phyloP scores from a whole-genome alignment of 1,140 invertebrate species.

The Colletes latitarsis region DNA sequence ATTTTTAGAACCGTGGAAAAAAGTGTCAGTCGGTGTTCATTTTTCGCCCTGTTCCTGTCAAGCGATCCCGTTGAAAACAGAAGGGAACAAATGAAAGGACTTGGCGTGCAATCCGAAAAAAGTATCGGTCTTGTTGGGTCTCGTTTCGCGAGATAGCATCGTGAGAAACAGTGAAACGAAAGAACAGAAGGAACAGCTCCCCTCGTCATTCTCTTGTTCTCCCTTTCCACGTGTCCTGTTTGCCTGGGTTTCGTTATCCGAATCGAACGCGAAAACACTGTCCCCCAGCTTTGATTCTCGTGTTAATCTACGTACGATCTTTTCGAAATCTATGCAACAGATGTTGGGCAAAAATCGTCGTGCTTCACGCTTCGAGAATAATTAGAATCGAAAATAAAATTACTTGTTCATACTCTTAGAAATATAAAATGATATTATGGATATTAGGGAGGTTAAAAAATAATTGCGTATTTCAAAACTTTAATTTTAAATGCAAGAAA shows the following conservation, averaged over 20 bases:
- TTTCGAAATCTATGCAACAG: neutral
- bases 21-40: conserved; percentile 19
- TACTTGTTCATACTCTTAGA: too few relatives aligned
- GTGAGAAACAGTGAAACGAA: conserved; percentile 47
- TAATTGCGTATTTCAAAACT: too few relatives aligned
- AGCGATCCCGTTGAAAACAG: conserved; percentile 31
- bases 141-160: conserved; percentile 50
- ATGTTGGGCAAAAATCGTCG: too few relatives aligned
- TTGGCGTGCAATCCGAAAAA: conserved; percentile 34
- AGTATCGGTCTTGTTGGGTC: conserved; percentile 39
- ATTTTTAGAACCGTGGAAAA: conserved; percentile 24
- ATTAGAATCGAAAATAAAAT: too few relatives aligned
- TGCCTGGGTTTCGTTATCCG: neutral
- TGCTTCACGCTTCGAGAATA: too few relatives aligned
- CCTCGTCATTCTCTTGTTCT: neutral
- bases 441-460: too few relatives aligned
- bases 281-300: conserved; percentile 30
- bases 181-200: conserved; percentile 33
- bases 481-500: too few relatives aligned
- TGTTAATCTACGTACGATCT: neutral
- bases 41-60: conserved; percentile 30
- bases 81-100: conserved; percentile 33
- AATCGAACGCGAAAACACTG: neutral
- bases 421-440: too few relatives aligned
- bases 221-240: neutral